phyloP scores from a whole-genome alignment of 2,113 vertebrate species.

The Lethenteron camtschaticum region DNA sequence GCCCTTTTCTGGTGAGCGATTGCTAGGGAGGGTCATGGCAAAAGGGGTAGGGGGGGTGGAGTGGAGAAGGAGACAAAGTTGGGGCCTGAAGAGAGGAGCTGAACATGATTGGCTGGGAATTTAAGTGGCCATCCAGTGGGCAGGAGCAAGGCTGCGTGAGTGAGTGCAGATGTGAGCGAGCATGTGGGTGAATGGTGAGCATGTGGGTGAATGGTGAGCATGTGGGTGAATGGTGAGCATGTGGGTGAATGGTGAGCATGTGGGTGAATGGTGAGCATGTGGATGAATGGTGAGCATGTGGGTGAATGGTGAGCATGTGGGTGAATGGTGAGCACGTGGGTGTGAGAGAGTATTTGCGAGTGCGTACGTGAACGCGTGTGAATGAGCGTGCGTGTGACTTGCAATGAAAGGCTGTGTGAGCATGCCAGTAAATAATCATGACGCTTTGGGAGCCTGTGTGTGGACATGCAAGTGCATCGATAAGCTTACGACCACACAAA shows the following conservation, averaged over 20 bases:
- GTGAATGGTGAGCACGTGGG: not conserved
- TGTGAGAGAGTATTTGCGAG: not conserved
- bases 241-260: constrained; percentile 5
- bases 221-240: not conserved
- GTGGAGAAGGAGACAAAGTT: not conserved
- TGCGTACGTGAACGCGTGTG: not conserved
- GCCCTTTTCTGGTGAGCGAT: not conserved
- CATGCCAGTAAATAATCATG: not conserved
- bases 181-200: no score
- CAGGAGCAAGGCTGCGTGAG: not conserved
- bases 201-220: no score
- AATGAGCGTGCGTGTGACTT: not conserved
- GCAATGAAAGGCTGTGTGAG: not conserved
- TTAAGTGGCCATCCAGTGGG: not conserved
- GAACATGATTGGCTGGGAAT: not conserved
- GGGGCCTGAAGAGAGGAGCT: not conserved
- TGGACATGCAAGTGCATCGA: not conserved
- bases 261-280: not conserved
- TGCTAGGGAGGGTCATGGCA: constrained; percentile 3
- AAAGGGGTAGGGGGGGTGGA: not conserved
- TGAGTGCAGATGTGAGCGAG: not conserved
- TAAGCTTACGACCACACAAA: not conserved
- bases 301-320: not conserved
- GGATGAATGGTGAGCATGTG: no score
- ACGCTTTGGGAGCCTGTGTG: not conserved